A percentile compares a stretch with the other conserved stretches of the same genome.
Evolutionary conservation across 2,113 vertebrate genomes (phyloP).

Genomic region (Asarcornis scutulata): DNA sequence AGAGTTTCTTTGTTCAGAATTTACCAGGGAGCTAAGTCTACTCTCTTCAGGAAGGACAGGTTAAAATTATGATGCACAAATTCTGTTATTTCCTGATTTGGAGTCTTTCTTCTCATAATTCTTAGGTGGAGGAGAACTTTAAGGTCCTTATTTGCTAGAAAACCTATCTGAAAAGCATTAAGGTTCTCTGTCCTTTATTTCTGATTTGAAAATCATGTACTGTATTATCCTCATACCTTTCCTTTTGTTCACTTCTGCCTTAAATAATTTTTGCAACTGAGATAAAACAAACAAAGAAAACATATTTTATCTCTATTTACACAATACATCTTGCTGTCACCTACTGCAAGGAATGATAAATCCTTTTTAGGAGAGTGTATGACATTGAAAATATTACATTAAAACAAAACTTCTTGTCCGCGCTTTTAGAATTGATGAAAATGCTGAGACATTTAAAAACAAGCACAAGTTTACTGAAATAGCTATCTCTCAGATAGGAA

Average conservation of each 20-base stretch:
- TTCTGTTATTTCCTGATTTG: background rate
- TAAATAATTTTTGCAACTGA: background rate
- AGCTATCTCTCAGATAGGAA: background rate
- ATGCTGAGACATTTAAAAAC: background rate
- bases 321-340: background rate
- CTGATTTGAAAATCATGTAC: background rate
- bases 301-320: background rate
- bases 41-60: background rate
- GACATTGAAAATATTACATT: background rate
- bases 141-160: background rate
- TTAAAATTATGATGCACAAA: background rate
- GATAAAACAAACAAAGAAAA: background rate
- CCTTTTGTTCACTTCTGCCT: background rate
- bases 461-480: background rate
- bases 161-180: background rate
- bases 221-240: background rate
- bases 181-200: background rate
- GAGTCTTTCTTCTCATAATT: background rate
- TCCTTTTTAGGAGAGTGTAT: background rate
- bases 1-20: background rate
- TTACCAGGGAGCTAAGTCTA: background rate
- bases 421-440: background rate
- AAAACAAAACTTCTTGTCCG: background rate
- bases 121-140: background rate
- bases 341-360: background rate